phyloP scores from a whole-genome alignment of 2,113 vertebrate genomes.

The Puffinus mauretanicus region DNA sequence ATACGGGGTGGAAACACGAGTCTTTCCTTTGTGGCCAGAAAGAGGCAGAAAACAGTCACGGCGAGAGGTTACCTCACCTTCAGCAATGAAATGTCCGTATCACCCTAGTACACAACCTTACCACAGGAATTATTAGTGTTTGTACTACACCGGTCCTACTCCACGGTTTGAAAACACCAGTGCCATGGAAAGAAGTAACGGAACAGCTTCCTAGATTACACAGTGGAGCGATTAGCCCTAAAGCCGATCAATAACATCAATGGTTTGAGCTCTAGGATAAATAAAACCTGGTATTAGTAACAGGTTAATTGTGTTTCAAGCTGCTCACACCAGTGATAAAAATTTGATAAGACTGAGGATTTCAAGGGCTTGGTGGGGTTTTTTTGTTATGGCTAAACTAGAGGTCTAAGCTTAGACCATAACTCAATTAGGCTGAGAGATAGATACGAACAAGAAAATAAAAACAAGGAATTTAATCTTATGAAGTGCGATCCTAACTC shows the following conservation, averaged over 20 bases:
- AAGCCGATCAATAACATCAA: conserved; percentile 29
- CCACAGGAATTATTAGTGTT: background rate
- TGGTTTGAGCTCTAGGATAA: background rate
- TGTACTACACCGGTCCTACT: background rate
- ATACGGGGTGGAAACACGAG: background rate
- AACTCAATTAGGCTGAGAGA: background rate
- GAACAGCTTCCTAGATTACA: conserved; percentile 11
- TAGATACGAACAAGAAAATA: background rate
- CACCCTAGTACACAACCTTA: background rate
- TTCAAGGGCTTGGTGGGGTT: background rate
- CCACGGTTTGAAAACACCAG: background rate
- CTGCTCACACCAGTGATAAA: background rate
- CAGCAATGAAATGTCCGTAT: background rate
- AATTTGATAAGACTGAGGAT: background rate
- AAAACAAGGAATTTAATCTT: background rate
- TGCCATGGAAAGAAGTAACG: background rate
- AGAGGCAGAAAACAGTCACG: background rate
- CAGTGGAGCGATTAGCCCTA: background rate
- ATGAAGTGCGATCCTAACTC: background rate
- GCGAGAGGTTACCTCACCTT: background rate
- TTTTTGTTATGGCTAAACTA: background rate
- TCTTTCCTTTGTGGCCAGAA: background rate
- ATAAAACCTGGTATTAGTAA: conserved; percentile 3
- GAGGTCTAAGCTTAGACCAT: background rate
- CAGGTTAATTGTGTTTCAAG: background rate